Base-by-base conservation (phyloP, 1,140 invertebrate species). In the Bombus huntii region DNA sequence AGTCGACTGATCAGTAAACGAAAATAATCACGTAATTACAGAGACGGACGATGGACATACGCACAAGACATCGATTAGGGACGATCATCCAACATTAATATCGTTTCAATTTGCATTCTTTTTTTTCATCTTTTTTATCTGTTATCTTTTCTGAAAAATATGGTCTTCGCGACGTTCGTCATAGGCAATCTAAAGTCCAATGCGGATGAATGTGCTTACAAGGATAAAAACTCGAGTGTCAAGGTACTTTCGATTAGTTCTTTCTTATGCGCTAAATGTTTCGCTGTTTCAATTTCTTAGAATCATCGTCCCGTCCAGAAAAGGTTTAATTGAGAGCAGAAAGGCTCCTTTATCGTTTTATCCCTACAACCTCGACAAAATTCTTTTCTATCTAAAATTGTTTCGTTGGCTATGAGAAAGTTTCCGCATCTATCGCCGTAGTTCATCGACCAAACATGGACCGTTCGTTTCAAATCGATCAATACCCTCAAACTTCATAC, bases 181-280 rank as follows among this genome's bases (percentile, higher is more conserved):
- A 47, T 42, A 6, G 5, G 6, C 8, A 53, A 53, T 53, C 6
- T 22, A 53, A 22, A 22, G 8, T 53, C 13, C 2, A 76, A 44
- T 53, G 44, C n/a, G 59, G 70, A 15, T 22, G 37, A 65, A 77
- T 31, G 25, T 28, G 22, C 31, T 31, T 34, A n/a, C 59, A 4
- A 83, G 81, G 68, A 70, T 18, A 47, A 70, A 75, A 62, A 84
- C n/a, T 70, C 66, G 53, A 59, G 57, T 28, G 3, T 79, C 42
- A 71, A 85, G 83, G 76, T 84, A 85, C 83, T 80, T 85, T 85
- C 75, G 53, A 83, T 78, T 79, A 84, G 47, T 53, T 53, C 6
- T 5, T 53, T 53, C 47, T 53, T 53, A 53, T 53, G 47, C 6
- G 18, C 47, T 53, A 53, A 22, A 22, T 18, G 18, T 22, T 53